These are phyloP conservation scores for Agonopterix alstromeriana DNA, from an alignment of 2,888 invertebrate genomes.

Conservation along the genomic window DNA sequence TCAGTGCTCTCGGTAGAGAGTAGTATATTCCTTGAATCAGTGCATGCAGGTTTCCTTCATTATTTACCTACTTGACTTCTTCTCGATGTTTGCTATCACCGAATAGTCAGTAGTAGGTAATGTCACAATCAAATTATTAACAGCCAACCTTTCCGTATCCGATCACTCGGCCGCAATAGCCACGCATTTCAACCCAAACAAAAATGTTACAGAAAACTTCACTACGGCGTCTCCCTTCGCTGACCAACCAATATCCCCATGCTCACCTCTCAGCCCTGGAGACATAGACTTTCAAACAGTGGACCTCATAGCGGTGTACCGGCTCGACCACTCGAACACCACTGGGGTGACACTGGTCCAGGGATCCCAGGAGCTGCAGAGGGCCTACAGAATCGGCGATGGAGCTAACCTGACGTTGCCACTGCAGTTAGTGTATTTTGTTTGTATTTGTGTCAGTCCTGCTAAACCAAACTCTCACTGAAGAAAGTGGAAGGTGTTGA, in stretches of 20 bases:
- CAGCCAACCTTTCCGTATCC: too few species aligned
- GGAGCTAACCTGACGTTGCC: slow-evolving; percentile 84
- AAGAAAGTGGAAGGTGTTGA: too few species aligned
- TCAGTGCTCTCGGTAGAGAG: too few species aligned
- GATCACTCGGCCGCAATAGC: too few species aligned
- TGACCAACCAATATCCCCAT: slow-evolving; percentile 26
- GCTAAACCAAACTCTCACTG: too few species aligned
- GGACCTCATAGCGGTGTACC: slow-evolving; percentile 88
- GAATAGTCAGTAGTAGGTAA: too few species aligned
- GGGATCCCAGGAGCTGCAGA: slow-evolving; percentile 87
- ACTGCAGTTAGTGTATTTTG: slow-evolving; percentile 72
- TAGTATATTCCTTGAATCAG: too few species aligned
- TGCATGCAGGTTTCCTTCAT: too few species aligned
- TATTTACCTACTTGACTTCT: too few species aligned
- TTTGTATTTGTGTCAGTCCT: too few species aligned
- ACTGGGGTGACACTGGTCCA: slow-evolving; percentile 82
- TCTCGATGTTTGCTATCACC: too few species aligned
- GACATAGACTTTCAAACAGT: slow-evolving; percentile 88
- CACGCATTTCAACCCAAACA: slow-evolving; percentile 1
- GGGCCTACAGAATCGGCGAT: slow-evolving; percentile 85
- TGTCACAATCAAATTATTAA: too few species aligned
- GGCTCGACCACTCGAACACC: slow-evolving; percentile 80
- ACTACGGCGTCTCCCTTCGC: slow-evolving; percentile 31
- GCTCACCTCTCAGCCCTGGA: slow-evolving; percentile 70
- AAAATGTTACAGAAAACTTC: slow-evolving; percentile 24